Conservation (phyloP, 2,797 vertebrate species). For the Heterohyrax brucei region DNA sequence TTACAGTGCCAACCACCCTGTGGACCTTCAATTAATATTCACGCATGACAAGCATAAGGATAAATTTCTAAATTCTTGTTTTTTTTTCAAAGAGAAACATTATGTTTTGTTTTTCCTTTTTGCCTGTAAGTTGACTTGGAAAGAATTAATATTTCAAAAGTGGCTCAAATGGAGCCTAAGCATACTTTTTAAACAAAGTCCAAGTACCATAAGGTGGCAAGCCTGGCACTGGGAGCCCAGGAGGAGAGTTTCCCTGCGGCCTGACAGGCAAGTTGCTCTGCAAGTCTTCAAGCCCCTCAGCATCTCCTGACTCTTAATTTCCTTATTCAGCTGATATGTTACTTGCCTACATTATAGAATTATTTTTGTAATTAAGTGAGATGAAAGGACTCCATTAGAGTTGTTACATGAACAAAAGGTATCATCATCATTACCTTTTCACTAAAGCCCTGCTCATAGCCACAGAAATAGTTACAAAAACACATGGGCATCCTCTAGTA, state of each 20-base stretch:
- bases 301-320: not conserved
- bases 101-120: not conserved
- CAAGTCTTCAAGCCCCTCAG: not conserved
- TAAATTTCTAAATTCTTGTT: not conserved
- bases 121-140: constrained; percentile 42
- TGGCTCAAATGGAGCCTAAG: not conserved
- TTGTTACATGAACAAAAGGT: not conserved
- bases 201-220: not conserved
- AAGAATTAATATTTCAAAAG: constrained; percentile 36
- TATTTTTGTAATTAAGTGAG: constrained; percentile 46
- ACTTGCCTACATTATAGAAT: not conserved
- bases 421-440: constrained; percentile 9
- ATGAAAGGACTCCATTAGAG: not conserved
- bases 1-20: not conserved
- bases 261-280: not conserved
- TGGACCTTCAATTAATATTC: constrained; percentile 31
- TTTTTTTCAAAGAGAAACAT: constrained; percentile 50
- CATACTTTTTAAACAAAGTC: constrained; percentile 37
- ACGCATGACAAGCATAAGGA: not conserved
- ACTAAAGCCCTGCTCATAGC: not conserved
- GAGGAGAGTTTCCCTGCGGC: accelerated
- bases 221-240: too few species aligned
- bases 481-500: not conserved
- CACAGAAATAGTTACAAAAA: constrained; percentile 53
- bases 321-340: not conserved